These are phyloP conservation scores for Perca fluviatilis DNA, from an alignment of 2,113 vertebrate species.

Conservation along the genomic window DNA sequence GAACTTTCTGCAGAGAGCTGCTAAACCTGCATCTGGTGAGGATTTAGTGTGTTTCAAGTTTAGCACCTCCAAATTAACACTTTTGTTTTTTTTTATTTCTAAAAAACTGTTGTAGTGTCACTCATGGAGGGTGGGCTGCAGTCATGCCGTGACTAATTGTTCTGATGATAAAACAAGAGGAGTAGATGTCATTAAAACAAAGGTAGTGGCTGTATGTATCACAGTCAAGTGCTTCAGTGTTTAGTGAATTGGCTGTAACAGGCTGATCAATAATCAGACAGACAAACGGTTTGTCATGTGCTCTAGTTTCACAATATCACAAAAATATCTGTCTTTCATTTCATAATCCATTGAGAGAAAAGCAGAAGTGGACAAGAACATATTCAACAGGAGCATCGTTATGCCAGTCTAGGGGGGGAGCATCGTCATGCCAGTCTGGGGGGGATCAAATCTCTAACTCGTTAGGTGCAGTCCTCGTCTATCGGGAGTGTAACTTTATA, in stretches of 20 bases:
- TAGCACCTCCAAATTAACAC: neutral
- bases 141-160: too few relatives aligned
- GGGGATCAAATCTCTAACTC: neutral
- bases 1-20: slow-evolving; percentile 94
- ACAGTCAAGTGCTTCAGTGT: neutral
- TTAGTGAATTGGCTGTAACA: neutral
- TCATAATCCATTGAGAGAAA: neutral
- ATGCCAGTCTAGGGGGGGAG: neutral
- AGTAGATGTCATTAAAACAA: neutral
- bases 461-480: neutral
- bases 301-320: neutral
- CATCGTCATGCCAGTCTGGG: neutral
- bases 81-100: neutral
- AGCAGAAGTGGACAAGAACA: neutral
- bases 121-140: neutral
- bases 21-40: slow-evolving; percentile 86
- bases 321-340: neutral
- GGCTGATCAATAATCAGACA: neutral
- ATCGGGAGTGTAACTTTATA: neutral
- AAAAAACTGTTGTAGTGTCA: neutral
- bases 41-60: neutral
- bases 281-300: neutral
- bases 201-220: neutral
- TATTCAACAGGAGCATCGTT: neutral
- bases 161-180: neutral